phyloP scores from a whole-genome alignment of 2,797 vertebrate genomes.

The Rallus crepitans region DNA sequence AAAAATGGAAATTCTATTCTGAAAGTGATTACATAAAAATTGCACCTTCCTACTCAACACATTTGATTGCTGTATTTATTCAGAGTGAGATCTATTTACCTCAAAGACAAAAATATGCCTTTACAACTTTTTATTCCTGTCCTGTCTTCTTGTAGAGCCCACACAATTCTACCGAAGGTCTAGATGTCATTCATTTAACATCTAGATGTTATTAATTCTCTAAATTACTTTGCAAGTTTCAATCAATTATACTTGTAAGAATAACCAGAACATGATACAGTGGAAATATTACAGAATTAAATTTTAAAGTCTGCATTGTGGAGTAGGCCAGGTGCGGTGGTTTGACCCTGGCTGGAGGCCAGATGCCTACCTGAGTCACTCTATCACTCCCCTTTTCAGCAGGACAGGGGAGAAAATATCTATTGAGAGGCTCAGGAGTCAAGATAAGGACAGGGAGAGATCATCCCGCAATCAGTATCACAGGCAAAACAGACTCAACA shows the following conservation, averaged over 20 bases:
- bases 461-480: too few relatives aligned
- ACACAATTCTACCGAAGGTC: not conserved
- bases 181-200: not conserved
- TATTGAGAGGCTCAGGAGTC: too few relatives aligned
- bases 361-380: too few relatives aligned
- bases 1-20: constrained; percentile 19
- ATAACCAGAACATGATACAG: not conserved
- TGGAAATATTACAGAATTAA: not conserved
- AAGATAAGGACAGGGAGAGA: too few relatives aligned
- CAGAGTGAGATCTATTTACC: constrained; percentile 41
- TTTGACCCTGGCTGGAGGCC: too few relatives aligned
- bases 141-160: constrained; percentile 4
- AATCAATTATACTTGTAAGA: not conserved
- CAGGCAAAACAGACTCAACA: too few relatives aligned
- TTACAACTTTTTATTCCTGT: constrained; percentile 27
- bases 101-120: constrained; percentile 31
- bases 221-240: not conserved
- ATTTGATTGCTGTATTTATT: constrained; percentile 45
- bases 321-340: not conserved
- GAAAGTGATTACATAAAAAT: constrained; percentile 54
- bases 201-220: not conserved
- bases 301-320: not conserved
- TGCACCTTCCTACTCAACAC: constrained; percentile 64
- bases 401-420: too few relatives aligned
- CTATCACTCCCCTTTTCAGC: too few relatives aligned